Percentiles rank a stretch among this genome's conserved stretches.
Conservation (phyloP, 2,797 vertebrate species). For the Scarus forsteni region DNA sequence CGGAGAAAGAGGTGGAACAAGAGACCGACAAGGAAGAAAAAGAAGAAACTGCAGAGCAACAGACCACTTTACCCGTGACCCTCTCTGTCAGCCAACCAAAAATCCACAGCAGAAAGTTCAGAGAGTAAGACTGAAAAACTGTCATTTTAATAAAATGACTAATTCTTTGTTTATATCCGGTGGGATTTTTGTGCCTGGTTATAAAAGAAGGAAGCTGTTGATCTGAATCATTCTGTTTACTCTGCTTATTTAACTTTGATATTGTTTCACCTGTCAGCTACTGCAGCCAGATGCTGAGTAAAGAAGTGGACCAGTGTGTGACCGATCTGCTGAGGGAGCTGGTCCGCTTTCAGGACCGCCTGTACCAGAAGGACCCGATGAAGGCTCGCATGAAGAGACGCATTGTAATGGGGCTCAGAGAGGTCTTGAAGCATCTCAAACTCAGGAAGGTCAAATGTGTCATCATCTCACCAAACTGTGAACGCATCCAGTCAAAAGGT, state of each 20-base stretch:
- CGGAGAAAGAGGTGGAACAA: conserved; percentile 22
- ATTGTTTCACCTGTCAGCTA: conserved; percentile 84
- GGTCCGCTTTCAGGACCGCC: conserved; percentile 97
- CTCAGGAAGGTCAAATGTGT: conserved; percentile 95
- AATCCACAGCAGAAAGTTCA: conserved; percentile 97
- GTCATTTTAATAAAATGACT: background rate
- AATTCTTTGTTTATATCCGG: background rate
- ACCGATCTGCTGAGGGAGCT: conserved; percentile 92
- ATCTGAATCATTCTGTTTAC: background rate
- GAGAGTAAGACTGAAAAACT: conserved; percentile 89
- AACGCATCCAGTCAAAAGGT: conserved; percentile 97
- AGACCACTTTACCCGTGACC: conserved; percentile 19
- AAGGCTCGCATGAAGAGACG: conserved; percentile 97
- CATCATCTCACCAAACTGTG: conserved; percentile 98
- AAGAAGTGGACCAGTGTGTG: conserved; percentile 95
- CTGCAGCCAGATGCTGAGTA: conserved; percentile 96
- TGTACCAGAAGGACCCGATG: conserved; percentile 97
- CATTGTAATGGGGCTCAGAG: conserved; percentile 95
- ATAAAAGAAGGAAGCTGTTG: too few species aligned
- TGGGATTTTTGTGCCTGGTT: too few species aligned
- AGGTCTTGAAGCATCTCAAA: conserved; percentile 96
- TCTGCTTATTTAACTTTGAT: background rate
- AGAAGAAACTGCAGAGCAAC: conserved; percentile 22
- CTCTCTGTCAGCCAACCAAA: conserved; percentile 77
- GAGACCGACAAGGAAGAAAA: conserved; percentile 29